Evolutionary conservation across 1,140 invertebrate species (phyloP).

Genomic region (Drosophila tropicalis): DNA sequence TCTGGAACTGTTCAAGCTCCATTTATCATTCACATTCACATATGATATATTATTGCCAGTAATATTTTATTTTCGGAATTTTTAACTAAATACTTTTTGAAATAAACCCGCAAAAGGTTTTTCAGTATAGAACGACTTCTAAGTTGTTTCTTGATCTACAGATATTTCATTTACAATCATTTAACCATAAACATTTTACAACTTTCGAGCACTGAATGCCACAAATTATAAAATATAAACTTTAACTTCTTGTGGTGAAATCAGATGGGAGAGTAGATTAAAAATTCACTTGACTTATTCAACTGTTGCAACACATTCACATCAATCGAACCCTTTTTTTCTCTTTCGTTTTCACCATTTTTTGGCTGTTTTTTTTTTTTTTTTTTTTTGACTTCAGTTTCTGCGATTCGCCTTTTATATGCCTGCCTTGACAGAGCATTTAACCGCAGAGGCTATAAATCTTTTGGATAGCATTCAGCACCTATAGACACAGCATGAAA

Average conservation of each 20-base stretch:
- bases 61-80: not conserved
- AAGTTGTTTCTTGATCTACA: too few relatives aligned
- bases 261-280: not conserved
- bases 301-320: conserved; percentile 59
- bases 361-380: not conserved
- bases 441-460: conserved; percentile 67
- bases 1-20: conserved; percentile 1
- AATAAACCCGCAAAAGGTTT: not conserved
- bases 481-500: conserved; percentile 57
- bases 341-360: conserved; percentile 7
- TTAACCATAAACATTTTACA: too few relatives aligned
- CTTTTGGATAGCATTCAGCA: conserved; percentile 47
- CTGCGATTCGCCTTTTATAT: conserved; percentile 3
- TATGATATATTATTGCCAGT: conserved; percentile 1
- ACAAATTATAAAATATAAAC: conserved; percentile 2
- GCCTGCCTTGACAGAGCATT: conserved; percentile 48
- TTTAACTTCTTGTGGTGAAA: not conserved
- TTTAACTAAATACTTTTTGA: not conserved
- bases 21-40: conserved; percentile 4
- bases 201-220: too few relatives aligned
- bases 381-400: not conserved
- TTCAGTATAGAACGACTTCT: too few relatives aligned
- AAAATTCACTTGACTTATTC: conserved; percentile 28
- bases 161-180: too few relatives aligned
- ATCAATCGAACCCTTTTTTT: conserved; percentile 64